Evolutionary conservation across 2,113 vertebrate genomes (phyloP).

Genomic region (crab-eating macaque (Macaca fascicularis)): T2T-MFA8v1.1 NC_088394.1:24474501-24475000

Average conservation of each 20-base stretch:
- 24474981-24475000: conserved; percentile 77
- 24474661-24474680: conserved; percentile 65
- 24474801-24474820: conserved; percentile 61
- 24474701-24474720: conserved; percentile 72
- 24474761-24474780: conserved; percentile 65
- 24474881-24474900: conserved; percentile 76
- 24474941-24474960: conserved; percentile 78
- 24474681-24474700: conserved; percentile 66
- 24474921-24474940: conserved; percentile 77
- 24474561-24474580: conserved; percentile 58
- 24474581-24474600: neutral
- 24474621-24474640: neutral
- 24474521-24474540: conserved; percentile 79
- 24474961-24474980: conserved; percentile 75
- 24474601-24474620: conserved; percentile 60
- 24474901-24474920: conserved; percentile 74
- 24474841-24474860: conserved; percentile 68
- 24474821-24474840: conserved; percentile 74
- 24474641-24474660: conserved; percentile 61
- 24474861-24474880: conserved; percentile 70
- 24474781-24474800: conserved; percentile 63
- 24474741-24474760: conserved; percentile 69
- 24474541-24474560: conserved; percentile 51
- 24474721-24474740: conserved; percentile 67
- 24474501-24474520: conserved; percentile 60